These are phyloP conservation scores for Poeciliopsis paucimaculata DNA, from an alignment of 2,797 vertebrate genomes.

Conservation along the genomic window DNA sequence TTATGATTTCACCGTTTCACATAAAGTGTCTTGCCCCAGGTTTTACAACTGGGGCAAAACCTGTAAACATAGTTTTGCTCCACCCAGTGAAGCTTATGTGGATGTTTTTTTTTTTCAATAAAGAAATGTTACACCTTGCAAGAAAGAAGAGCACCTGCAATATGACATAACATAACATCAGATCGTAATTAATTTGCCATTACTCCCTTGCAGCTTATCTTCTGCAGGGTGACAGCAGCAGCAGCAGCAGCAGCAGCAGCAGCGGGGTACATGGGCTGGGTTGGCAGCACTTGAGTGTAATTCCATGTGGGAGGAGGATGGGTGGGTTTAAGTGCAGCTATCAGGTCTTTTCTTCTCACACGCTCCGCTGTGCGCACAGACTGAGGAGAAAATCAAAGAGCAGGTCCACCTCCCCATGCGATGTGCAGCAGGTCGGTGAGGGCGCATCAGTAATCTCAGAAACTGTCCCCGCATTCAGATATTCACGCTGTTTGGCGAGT, in stretches of 20 bases:
- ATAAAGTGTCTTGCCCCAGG: neutral
- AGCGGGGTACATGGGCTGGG: conserved; percentile 42
- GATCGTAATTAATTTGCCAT: conserved; percentile 14
- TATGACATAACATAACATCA: conserved; percentile 9
- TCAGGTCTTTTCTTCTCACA: conserved; percentile 58
- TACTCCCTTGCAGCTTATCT: conserved; percentile 4
- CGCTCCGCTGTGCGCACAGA: conserved; percentile 58
- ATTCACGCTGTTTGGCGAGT: conserved; percentile 42
- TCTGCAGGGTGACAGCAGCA: conserved; percentile 32
- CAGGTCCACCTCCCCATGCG: conserved; percentile 49
- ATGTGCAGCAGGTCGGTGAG: conserved; percentile 48
- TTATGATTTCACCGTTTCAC: neutral
- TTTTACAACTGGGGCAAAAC: neutral
- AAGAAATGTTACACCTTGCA: neutral
- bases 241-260: conserved; percentile 21
- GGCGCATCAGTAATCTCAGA: conserved; percentile 43
- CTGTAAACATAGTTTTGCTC: no score
- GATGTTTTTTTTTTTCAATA: neutral
- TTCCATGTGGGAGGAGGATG: conserved; percentile 73
- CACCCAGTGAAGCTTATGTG: neutral
- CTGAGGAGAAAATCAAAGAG: conserved; percentile 52
- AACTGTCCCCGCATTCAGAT: neutral
- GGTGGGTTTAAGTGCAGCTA: conserved; percentile 66
- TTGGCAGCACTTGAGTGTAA: conserved; percentile 57
- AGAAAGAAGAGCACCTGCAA: conserved; percentile 14